Base-by-base conservation (phyloP, 2,797 vertebrate genomes). In the Phalloptychus januarius region DNA sequence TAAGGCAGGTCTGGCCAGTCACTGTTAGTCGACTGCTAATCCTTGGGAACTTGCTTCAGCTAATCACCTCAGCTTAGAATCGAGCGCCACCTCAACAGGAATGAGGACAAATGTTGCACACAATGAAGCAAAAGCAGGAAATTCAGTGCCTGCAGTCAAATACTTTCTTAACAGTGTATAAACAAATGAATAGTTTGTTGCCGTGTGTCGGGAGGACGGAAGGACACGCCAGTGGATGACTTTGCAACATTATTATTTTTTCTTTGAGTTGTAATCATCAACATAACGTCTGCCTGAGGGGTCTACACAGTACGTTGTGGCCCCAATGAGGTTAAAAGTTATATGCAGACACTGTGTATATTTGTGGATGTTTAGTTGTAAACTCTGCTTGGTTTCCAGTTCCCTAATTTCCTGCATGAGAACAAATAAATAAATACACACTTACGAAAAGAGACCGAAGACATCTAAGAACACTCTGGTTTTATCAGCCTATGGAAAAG, bases 361-460 rank as follows among this genome's bases (percentile, higher is more conserved):
- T 96, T 94, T 95, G 89, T 92, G 83, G 88, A 95, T 93, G 90
- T 94, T 94, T 93, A 90, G 91, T 90, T 93, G 88, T 91, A 94
- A 93, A 94, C 91, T 83, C 78, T 87, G 79, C 81, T 90, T 73
- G 90, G 92, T 95, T 93, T 95, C 89, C 87, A 93, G 91, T 95
- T 95, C 93, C 91, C 91, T 91, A 87, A 95, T 95, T 93, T 95
- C 94, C 95, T 95, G 93, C 89, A 93, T 84, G 83, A 91, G 91
- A 91, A 89, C 87, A 94, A 95, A 94, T 94, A 93, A 95, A 94
- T 94, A 93, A 92, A 92, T 91, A 94, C 71, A 82, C 83, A 89
- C 85, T 93, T 83, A 84, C 85, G 90, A 88, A 91, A 91, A 90
- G 81, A 87, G 85, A 93, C 93, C 90, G 89, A 85, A 83, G 87